Base-by-base conservation (phyloP, 2,797 vertebrate genomes). In the Ptychobarbus kaznakovi region DNA sequence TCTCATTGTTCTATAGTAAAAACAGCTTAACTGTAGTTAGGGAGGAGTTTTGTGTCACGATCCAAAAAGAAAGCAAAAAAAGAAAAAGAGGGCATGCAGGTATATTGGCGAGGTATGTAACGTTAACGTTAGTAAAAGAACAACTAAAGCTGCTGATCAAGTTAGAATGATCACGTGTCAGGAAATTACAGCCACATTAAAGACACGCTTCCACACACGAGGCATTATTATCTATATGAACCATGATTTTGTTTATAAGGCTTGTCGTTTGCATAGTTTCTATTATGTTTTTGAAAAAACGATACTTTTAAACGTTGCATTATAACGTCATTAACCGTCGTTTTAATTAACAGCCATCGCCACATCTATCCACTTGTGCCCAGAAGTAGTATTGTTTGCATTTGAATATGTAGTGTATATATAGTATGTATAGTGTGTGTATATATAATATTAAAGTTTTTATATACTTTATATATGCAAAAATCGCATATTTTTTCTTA, bases 111-210 rank as follows among this genome's bases (percentile, higher is more conserved):
- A 56, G 63, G 73, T 81, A 61, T 85, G 69, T 75, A 32, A 32
- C 32, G 32, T 32, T 75, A 32, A 32, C 32, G 32, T 32, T 32
- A 58, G 77, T 6, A 2, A 40, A 76, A 65, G 46, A 68, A 84
- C 32, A 12, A 22, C 32, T 38, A 49, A 28, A 86, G 82, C 81
- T 84, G 87, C 86, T 86, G 84, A 86, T 88, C 86, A 70, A 85
- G 87, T 90, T 82, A 53, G 58, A 88, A 70, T 85, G 80, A 63
- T 90, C 89, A 90, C 87, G 87, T 88, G 87, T 89, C 87, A 89
- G 87, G 89, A 89, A 87, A 88, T 88, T 86, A 87, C 82, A 73
- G 82, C 87, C 77, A 66, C 82, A 70, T 77, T 76, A 75, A 65
- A 66, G 12, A 68, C 83, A 76, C 75, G 82, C 87, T 80, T 83